Evolutionary conservation across 2,113 vertebrate species (phyloP), one percentile per base, ranked within the genome.

Genomic region (Corythornis vintsioides): DNA sequence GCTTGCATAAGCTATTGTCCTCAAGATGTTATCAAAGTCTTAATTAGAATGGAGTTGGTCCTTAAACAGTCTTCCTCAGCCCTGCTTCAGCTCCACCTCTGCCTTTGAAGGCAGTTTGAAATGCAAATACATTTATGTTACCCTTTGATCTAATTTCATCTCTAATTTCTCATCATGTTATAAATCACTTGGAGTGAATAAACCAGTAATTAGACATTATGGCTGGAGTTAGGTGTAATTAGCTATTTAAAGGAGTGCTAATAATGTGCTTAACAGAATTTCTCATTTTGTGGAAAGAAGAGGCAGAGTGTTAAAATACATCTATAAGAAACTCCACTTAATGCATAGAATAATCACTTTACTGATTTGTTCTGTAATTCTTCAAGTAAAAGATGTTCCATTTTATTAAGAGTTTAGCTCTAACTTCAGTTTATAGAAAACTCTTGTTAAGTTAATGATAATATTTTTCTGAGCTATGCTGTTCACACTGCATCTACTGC

Each of bases 201-300:
- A 94, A 95, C 85, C 55, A 83, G 70, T 61, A 93, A 95, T 93
- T 91, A 95, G 85, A 53, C 86, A 81, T 91, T 87, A 89, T 78
- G 50, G 61, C 45, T 90, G 65, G 89, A 86, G 64, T 83, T 78
- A 53, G 65, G 72, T 88, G 55, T 83, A 94, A 96, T 94, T 89
- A 92, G 82, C 90, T 89, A 38, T 90, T 93, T 91, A 69, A 94
- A 87, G 74, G 73, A 81, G 66, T 61, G 59, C 77, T 89, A 94
- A 60, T 96, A 86, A 61, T 75, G 35, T 50, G 84, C 53, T 50
- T 94, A 89, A 93, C 65, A 86, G 77, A 69, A 83, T 88, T 95
- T 91, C 78, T 65, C 60, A 31, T 85, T 80, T 64, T 72, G 48
- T 66, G 26, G 64, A 86, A 31, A 48, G 48, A 69, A 71, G 42